Evolutionary conservation across 2,888 invertebrate species (phyloP), one percentile per base, ranked within the genome.

Genomic region (Entomobrya multifasciata): DNA sequence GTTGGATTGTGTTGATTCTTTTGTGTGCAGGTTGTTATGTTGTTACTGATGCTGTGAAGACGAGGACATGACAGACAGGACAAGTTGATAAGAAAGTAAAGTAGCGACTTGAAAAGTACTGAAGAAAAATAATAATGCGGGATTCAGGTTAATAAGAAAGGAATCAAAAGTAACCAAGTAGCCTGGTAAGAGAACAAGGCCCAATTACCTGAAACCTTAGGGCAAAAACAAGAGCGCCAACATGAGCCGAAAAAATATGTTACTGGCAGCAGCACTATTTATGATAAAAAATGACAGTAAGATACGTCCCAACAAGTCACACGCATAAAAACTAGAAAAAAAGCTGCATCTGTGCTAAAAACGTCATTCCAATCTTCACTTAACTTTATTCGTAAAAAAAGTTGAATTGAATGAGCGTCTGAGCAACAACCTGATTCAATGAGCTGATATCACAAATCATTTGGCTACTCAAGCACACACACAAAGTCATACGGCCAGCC

Each of bases 141-240:
- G 65, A 65, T 65, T 65, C 65, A 65, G 65, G 36, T 65, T 65
- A 65, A 65, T 47, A 44, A 70, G 25, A 52, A 76, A 57, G 41
- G 76, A 57, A 57, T 76, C 20, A n/a, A 5, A 70, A 25, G 70
- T 78, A 84, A 77, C 70, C 57, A 41, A 55, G 22, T 47, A 72
- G 47, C 41, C 22, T 15, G 15, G 47, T 8, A 6, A 82, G 30
- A 72, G 30, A 70, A 85, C 78, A 79, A 72, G 72, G 55, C 72
- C 85, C 85, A 85, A 85, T 85, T 85, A 85, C 85, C 85, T 79
- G 79, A 36, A 78, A 78, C 84, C 78, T 78, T 20, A 55, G 57
- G 84, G 84, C 77, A 85, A 49, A 52, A 47, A 65, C 22, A 65
- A 70, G 70, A 70, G 70, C 70, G 49, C 70, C 27, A 70, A 47